A percentile compares a stretch with the other conserved stretches of the same genome.
Conservation (phyloP, 2,113 vertebrate genomes). For the Monopterus albus region DNA sequence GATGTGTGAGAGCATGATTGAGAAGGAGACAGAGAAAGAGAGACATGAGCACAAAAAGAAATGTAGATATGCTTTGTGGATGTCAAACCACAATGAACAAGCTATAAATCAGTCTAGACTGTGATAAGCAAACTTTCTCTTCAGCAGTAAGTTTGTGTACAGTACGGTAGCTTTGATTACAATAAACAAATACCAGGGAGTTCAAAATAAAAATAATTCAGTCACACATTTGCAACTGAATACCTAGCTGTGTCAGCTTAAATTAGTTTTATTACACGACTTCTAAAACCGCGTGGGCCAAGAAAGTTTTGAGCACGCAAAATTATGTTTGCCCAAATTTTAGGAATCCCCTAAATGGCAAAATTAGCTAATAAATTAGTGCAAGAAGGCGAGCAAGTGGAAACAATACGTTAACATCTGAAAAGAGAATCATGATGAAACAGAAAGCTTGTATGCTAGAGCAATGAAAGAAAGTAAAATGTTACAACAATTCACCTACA, state of each 20-base stretch:
- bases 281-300: too few relatives aligned
- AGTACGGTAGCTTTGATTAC: background rate
- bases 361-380: too few relatives aligned
- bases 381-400: background rate
- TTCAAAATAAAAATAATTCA: background rate
- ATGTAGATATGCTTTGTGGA: slow-evolving; percentile 14
- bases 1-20: too few relatives aligned
- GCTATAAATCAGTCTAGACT: slow-evolving; percentile 14
- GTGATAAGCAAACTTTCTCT: slow-evolving; percentile 19
- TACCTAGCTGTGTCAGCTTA: background rate
- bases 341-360: too few relatives aligned
- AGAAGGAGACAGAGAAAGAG: background rate
- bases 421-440: background rate
- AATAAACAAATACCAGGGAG: background rate
- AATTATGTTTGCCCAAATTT: too few relatives aligned
- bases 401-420: background rate
- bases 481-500: background rate
- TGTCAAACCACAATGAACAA: slow-evolving; percentile 35
- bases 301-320: too few relatives aligned
- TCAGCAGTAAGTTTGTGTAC: background rate
- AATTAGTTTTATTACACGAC: background rate
- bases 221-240: background rate
- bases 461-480: background rate
- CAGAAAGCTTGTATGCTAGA: background rate
- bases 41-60: slow-evolving; percentile 16